phyloP scores from a whole-genome alignment of 1,140 invertebrate species.

The Brachionus paranguensis region DNA sequence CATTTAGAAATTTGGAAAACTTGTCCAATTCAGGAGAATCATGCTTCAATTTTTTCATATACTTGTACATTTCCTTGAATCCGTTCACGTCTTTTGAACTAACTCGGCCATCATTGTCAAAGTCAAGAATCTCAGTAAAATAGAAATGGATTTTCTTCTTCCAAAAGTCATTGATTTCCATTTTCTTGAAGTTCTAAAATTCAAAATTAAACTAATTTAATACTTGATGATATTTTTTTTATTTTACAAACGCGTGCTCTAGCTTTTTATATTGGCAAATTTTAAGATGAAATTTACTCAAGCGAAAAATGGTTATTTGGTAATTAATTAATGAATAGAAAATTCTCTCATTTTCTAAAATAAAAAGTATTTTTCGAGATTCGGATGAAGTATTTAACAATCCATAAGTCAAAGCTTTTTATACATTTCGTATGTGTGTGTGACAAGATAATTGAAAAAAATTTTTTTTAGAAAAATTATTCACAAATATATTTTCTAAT shows the following conservation, averaged over 20 bases:
- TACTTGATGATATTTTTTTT: background rate
- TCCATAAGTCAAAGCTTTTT: background rate
- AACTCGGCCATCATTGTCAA: slow-evolving; percentile 15
- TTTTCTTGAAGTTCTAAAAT: background rate
- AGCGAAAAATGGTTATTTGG: background rate
- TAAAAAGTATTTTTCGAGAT: background rate
- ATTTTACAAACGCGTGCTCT: background rate
- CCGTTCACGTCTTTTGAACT: background rate
- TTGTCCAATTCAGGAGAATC: slow-evolving; percentile 28
- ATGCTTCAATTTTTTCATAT: slow-evolving; percentile 18
- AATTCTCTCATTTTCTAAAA: background rate
- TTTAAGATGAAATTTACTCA: background rate
- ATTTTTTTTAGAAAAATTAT: background rate
- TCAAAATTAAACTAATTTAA: background rate
- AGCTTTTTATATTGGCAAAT: background rate
- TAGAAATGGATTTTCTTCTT: slow-evolving; percentile 30
- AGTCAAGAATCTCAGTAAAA: slow-evolving; percentile 33
- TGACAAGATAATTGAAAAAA: background rate
- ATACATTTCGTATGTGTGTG: background rate
- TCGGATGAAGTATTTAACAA: background rate
- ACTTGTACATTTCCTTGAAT: slow-evolving; percentile 34
- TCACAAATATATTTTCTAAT: background rate
- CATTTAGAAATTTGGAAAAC: slow-evolving; percentile 27
- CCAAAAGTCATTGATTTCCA: slow-evolving; percentile 38
- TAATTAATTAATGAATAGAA: background rate